These are phyloP conservation scores for Pycnonotus jocosus DNA, from an alignment of 2,113 vertebrate species.

Conservation along the genomic window DNA sequence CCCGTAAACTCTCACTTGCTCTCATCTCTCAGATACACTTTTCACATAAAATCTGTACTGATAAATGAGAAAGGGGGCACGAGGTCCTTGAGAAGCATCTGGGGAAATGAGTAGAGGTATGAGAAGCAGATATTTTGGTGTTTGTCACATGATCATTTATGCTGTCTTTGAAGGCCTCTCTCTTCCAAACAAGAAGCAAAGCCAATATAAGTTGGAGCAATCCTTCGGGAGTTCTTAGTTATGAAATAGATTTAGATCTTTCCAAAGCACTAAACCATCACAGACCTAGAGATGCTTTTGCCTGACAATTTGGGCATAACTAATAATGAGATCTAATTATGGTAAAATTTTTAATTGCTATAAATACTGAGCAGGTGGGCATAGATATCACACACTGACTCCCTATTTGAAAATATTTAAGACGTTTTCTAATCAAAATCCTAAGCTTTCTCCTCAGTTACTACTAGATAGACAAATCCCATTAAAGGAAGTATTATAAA, in stretches of 20 bases:
- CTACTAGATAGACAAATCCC: background rate
- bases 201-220: background rate
- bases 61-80: background rate
- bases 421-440: background rate
- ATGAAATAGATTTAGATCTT: background rate
- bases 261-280: background rate
- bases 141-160: background rate
- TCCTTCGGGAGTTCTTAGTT: background rate
- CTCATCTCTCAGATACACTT: background rate
- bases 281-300: background rate
- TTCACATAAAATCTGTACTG: background rate
- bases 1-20: background rate
- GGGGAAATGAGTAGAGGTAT: background rate
- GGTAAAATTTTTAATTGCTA: background rate
- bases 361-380: background rate
- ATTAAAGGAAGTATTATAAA: background rate
- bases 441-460: background rate
- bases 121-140: background rate
- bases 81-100: background rate
- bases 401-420: background rate
- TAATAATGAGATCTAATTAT: background rate
- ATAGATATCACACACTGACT: background rate
- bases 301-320: background rate
- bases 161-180: background rate
- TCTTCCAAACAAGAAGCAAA: background rate